These are phyloP conservation scores for Thecophora atra DNA, from an alignment of 2,888 invertebrate species.

Conservation along the genomic window DNA sequence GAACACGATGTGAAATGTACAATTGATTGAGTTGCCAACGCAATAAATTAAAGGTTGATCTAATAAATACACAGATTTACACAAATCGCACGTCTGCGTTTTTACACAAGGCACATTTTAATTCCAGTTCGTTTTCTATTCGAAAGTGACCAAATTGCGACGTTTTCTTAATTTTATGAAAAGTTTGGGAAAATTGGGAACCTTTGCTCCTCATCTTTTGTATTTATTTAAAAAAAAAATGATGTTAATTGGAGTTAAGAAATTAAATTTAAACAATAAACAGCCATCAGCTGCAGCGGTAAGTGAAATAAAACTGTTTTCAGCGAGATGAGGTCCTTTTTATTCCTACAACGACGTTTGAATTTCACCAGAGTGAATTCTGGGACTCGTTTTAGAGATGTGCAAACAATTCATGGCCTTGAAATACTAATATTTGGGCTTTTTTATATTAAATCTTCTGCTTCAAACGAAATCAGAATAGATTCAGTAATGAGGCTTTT, in stretches of 20 bases:
- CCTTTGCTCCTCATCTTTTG: too few relatives aligned
- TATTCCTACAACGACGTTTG: not conserved
- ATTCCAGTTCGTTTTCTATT: not conserved
- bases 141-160: too few relatives aligned
- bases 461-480: too few relatives aligned
- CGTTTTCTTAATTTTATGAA: too few relatives aligned
- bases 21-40: not conserved
- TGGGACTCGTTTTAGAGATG: not conserved
- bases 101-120: not conserved
- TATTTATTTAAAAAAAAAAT: too few relatives aligned
- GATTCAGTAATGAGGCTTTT: too few relatives aligned
- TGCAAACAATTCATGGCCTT: too few relatives aligned
- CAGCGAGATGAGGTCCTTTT: not conserved
- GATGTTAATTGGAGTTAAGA: too few relatives aligned
- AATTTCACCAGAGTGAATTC: not conserved
- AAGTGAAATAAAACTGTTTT: constrained; percentile 24
- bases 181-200: too few relatives aligned
- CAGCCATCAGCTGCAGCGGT: constrained; percentile 12
- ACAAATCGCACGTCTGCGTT: constrained; percentile 8
- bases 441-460: too few relatives aligned
- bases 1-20: not conserved
- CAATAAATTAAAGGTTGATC: constrained; percentile 21
- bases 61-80: constrained; percentile 35
- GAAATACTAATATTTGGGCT: too few relatives aligned
- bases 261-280: not conserved